These are phyloP conservation scores for Acropternis orthonyx DNA, from an alignment of 2,797 vertebrate genomes.

Conservation along the genomic window DNA sequence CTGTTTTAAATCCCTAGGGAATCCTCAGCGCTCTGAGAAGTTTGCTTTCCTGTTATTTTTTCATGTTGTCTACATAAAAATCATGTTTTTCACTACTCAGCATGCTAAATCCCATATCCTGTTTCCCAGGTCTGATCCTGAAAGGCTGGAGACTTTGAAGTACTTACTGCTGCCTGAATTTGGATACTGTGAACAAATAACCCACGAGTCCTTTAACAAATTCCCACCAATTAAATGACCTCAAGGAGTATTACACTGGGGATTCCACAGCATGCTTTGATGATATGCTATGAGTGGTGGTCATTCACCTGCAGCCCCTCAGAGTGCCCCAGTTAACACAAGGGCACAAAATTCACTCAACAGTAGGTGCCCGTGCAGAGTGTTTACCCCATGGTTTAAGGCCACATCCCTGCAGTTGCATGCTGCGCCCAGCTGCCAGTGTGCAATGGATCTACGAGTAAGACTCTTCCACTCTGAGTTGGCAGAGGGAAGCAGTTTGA, in stretches of 20 bases:
- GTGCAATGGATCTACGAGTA: not conserved
- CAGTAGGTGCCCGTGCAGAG: too few species aligned
- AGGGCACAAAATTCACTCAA: not conserved
- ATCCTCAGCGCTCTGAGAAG: not conserved
- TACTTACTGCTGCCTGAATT: not conserved
- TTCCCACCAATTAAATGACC: not conserved
- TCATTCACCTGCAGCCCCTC: not conserved
- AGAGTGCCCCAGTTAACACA: not conserved
- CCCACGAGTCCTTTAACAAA: not conserved
- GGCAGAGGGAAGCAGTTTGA: not conserved
- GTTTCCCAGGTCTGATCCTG: not conserved
- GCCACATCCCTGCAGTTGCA: not conserved
- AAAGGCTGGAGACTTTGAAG: not conserved
- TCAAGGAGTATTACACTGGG: not conserved
- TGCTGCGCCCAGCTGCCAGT: not conserved
- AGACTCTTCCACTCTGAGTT: not conserved
- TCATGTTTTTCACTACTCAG: not conserved
- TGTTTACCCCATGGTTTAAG: not conserved
- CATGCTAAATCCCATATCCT: not conserved
- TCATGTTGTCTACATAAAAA: not conserved
- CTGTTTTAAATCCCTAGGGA: not conserved
- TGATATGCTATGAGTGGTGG: not conserved
- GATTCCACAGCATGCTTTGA: not conserved
- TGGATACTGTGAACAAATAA: not conserved
- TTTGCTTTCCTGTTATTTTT: conserved; percentile 20